Conservation (phyloP, 2,888 invertebrate species). For the Arrhopalites spinosus region DNA sequence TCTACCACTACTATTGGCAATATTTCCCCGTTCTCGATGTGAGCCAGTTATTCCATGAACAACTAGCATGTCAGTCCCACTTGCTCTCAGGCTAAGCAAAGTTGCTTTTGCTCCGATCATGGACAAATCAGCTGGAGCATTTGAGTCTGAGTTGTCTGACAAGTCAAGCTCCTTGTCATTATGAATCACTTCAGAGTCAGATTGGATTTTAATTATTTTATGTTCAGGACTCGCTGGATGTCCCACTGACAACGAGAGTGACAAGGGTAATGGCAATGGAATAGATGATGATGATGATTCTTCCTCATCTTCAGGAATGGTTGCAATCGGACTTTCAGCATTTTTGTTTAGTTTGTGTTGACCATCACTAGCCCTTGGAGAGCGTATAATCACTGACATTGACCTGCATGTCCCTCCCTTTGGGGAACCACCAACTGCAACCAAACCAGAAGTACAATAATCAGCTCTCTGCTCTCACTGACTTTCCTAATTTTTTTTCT, state of each 20-base stretch:
- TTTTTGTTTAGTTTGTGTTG: conserved; percentile 31
- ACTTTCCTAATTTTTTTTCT: conserved; percentile 2
- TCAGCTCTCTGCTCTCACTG: conserved; percentile 3
- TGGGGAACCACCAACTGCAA: conserved; percentile 40
- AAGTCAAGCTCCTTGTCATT: conserved; percentile 13
- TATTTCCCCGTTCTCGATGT: conserved; percentile 39
- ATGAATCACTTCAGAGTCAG: conserved; percentile 23
- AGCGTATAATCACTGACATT: conserved; percentile 40
- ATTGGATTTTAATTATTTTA: not conserved
- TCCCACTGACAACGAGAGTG: conserved; percentile 35
- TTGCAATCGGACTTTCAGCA: conserved; percentile 35
- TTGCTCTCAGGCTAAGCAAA: not conserved
- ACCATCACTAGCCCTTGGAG: conserved; percentile 39
- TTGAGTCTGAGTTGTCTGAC: conserved; percentile 30
- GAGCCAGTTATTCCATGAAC: conserved; percentile 11
- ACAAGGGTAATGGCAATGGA: conserved; percentile 38
- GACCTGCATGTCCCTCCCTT: conserved; percentile 35
- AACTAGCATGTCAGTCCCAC: not conserved
- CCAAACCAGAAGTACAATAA: conserved; percentile 35
- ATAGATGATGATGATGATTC: conserved; percentile 33
- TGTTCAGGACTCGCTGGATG: conserved; percentile 13
- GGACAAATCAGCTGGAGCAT: conserved; percentile 37
- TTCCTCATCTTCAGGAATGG: conserved; percentile 38
- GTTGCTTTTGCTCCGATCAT: conserved; percentile 30
- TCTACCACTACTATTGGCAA: conserved; percentile 32